Percentiles rank a stretch among this genome's conserved stretches.
These are phyloP conservation scores for Sinotaia quadrata DNA, from an alignment of 2,888 invertebrate genomes.

Conservation along the genomic window DNA sequence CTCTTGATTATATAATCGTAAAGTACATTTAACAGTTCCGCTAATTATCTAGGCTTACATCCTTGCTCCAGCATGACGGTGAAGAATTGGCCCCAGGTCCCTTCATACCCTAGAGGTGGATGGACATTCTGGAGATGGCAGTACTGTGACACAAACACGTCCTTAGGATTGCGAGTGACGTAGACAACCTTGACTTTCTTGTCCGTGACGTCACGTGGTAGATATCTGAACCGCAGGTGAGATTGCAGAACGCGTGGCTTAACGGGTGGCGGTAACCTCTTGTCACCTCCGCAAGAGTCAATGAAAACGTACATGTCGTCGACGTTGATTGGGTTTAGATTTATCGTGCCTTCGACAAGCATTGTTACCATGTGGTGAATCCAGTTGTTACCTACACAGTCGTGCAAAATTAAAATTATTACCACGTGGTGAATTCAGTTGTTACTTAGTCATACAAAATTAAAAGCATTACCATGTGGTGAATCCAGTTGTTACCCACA, in stretches of 20 bases:
- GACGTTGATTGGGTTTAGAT: slow-evolving; percentile 3
- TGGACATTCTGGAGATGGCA: slow-evolving; percentile 11
- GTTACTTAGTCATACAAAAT: too few species aligned
- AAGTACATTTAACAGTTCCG: too few species aligned
- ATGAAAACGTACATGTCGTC: slow-evolving; percentile 4
- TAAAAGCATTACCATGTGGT: too few species aligned
- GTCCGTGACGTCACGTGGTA: slow-evolving; percentile 35
- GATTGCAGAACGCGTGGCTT: background rate
- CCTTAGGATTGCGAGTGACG: slow-evolving; percentile 33
- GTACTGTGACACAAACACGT: slow-evolving; percentile 31
- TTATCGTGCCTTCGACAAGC: slow-evolving; percentile 11
- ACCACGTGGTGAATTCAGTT: too few species aligned
- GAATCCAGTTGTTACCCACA: too few species aligned
- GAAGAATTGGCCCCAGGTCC: slow-evolving; percentile 32
- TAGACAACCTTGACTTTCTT: slow-evolving; percentile 31
- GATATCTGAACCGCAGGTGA: slow-evolving; percentile 20
- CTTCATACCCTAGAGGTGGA: slow-evolving; percentile 16
- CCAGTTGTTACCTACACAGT: slow-evolving; percentile 24
- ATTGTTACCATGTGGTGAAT: slow-evolving; percentile 18
- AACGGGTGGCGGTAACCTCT: background rate
- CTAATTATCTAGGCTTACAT: too few species aligned
- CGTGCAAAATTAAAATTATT: too few species aligned
- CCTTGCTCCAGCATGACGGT: slow-evolving; percentile 25
- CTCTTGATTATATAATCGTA: too few species aligned
- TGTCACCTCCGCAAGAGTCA: background rate